These are phyloP conservation scores for Clarias batrachus DNA, from an alignment of 2,113 vertebrate species.

Conservation along the genomic window DNA sequence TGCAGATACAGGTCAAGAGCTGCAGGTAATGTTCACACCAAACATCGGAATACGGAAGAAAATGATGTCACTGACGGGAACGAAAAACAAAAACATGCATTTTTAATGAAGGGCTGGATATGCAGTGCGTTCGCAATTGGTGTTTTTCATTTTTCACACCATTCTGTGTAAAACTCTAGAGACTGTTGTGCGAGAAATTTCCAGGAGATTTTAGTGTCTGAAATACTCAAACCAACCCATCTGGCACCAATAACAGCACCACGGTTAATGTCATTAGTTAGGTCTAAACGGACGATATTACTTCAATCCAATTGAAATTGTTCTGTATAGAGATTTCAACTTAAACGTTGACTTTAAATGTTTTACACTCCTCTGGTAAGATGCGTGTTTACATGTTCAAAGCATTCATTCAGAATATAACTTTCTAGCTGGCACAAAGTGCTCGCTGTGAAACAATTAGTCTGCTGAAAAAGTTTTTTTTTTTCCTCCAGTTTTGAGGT, in stretches of 20 bases:
- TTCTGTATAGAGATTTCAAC: too few relatives aligned
- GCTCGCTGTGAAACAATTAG: too few relatives aligned
- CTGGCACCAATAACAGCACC: neutral
- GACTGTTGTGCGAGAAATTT: neutral
- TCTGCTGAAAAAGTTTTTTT: too few relatives aligned
- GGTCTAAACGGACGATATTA: too few relatives aligned
- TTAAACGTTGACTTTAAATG: too few relatives aligned
- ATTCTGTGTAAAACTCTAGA: neutral
- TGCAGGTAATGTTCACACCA: neutral
- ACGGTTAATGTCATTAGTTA: neutral
- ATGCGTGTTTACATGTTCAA: too few relatives aligned
- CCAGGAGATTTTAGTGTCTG: neutral
- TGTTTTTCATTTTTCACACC: neutral
- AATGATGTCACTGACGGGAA: neutral
- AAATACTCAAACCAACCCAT: neutral
- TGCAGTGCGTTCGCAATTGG: neutral
- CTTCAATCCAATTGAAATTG: too few relatives aligned
- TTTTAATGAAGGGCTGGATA: neutral
- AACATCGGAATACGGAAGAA: neutral
- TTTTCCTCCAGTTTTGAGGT: too few relatives aligned
- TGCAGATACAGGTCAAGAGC: neutral
- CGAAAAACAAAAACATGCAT: neutral
- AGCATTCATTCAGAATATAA: too few relatives aligned
- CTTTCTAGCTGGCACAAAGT: too few relatives aligned
- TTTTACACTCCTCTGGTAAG: too few relatives aligned